Conservation (phyloP, 2,888 invertebrate species). For the Leptopilina drosophilae region DNA sequence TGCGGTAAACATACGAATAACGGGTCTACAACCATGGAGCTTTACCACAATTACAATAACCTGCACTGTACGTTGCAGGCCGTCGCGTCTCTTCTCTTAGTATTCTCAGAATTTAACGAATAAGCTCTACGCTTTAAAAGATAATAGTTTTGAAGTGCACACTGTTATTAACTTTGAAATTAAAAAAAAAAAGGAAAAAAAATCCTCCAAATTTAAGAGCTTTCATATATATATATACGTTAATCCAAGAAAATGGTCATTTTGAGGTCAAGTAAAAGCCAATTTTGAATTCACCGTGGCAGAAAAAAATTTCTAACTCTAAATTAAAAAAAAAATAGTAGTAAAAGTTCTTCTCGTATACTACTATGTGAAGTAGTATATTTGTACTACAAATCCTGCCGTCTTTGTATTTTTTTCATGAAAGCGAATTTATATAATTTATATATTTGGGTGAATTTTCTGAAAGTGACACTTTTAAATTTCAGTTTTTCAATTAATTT, state of each 20-base stretch:
- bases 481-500: too few relatives aligned
- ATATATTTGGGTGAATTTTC: too few relatives aligned
- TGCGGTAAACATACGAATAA: conserved; percentile 40
- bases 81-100: neutral
- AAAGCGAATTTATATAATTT: too few relatives aligned
- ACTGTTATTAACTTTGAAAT: neutral
- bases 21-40: conserved; percentile 31
- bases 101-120: conserved; percentile 34
- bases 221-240: neutral
- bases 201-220: neutral
- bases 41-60: conserved; percentile 41
- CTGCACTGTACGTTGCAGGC: conserved; percentile 27
- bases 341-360: too few relatives aligned
- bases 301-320: too few relatives aligned
- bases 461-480: too few relatives aligned
- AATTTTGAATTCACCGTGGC: too few relatives aligned
- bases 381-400: too few relatives aligned
- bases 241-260: neutral
- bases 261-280: neutral
- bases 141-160: conserved; percentile 19
- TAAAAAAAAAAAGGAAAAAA: neutral
- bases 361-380: too few relatives aligned
- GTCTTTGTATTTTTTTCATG: too few relatives aligned
- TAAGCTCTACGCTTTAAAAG: conserved; percentile 24
- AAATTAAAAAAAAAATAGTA: too few relatives aligned